These are phyloP conservation scores for Xanthostigma xanthostigma DNA, from an alignment of 2,888 invertebrate genomes.

Conservation along the genomic window DNA sequence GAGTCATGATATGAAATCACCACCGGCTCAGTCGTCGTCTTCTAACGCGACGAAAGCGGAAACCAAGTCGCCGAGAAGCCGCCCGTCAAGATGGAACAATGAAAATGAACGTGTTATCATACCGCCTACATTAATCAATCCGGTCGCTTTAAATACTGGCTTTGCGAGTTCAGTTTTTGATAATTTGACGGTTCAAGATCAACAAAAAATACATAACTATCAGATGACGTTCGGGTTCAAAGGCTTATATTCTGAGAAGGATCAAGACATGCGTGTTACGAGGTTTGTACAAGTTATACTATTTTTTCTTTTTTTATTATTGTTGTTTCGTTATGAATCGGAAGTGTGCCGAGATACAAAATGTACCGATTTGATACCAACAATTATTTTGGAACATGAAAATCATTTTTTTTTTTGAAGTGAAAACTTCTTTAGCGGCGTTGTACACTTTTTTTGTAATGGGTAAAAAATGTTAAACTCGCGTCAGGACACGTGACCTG, in stretches of 20 bases:
- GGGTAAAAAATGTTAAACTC: too few species aligned
- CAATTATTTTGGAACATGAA: too few species aligned
- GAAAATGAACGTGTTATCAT: slow-evolving; percentile 1
- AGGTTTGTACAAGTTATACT: slow-evolving; percentile 15
- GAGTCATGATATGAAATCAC: too few species aligned
- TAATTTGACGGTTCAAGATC: slow-evolving; percentile 10
- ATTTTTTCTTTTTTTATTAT: slow-evolving; percentile 2
- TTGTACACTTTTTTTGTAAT: too few species aligned
- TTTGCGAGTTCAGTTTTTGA: slow-evolving; percentile 6
- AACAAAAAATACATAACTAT: slow-evolving; percentile 10
- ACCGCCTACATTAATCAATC: neutral
- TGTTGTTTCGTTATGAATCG: too few species aligned
- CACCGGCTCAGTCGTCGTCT: too few species aligned
- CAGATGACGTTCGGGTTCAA: slow-evolving; percentile 17
- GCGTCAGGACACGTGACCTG: too few species aligned
- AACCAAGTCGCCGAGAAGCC: slow-evolving; percentile 14
- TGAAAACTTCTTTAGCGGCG: too few species aligned
- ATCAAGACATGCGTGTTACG: slow-evolving; percentile 28
- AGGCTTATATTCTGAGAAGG: slow-evolving; percentile 21
- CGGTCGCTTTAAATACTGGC: slow-evolving; percentile 1
- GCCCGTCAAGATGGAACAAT: slow-evolving; percentile 27
- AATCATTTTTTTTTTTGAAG: too few species aligned
- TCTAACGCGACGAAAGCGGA: too few species aligned
- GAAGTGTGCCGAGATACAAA: too few species aligned
- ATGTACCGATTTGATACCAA: too few species aligned